phyloP scores from a whole-genome alignment of 2,888 invertebrate species.

The Julus scanicus region DNA sequence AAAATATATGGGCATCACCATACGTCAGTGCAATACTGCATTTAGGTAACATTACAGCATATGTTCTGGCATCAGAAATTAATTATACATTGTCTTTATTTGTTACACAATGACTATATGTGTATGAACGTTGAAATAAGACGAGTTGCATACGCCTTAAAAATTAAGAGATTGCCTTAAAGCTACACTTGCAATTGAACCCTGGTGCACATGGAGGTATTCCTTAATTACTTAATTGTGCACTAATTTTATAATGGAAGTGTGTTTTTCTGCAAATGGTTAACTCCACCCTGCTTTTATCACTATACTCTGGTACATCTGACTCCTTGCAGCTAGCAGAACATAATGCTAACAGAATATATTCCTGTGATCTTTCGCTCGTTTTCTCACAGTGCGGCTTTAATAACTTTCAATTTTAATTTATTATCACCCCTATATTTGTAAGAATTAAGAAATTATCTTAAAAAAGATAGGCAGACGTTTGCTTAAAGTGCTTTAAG shows the following conservation, averaged over 20 bases:
- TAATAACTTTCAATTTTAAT: neutral
- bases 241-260: neutral
- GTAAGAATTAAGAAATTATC: neutral
- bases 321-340: neutral
- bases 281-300: slow-evolving; percentile 11
- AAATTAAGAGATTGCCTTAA: neutral
- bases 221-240: slow-evolving; percentile 11
- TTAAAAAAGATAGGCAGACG: neutral
- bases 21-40: too few relatives aligned
- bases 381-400: neutral
- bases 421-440: neutral
- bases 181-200: neutral
- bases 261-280: slow-evolving; percentile 3
- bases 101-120: too few relatives aligned
- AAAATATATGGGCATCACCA: neutral
- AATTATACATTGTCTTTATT: neutral
- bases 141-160: neutral
- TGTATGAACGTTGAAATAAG: neutral
- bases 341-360: neutral
- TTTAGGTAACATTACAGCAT: too few relatives aligned
- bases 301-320: neutral
- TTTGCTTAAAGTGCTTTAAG: neutral
- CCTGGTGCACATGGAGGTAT: neutral
- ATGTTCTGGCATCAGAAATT: too few relatives aligned
- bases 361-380: too few relatives aligned